Base-by-base conservation (phyloP, 2,113 vertebrate species). In the Dolichallabes microphthalmus region DNA sequence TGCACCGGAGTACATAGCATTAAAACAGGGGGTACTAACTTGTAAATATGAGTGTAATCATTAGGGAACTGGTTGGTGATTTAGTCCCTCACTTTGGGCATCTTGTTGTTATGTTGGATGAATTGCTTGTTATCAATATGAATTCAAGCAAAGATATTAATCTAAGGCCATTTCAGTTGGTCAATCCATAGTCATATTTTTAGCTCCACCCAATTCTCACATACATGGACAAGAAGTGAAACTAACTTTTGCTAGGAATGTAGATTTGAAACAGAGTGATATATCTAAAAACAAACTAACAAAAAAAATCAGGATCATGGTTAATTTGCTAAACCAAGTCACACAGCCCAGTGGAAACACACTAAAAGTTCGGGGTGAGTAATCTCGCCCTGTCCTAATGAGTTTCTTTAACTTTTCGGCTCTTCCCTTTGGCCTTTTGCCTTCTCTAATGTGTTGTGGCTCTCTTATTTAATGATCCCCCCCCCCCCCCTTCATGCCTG, bases 401-500 rank as follows among this genome's bases (percentile, higher is more conserved):
- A 0, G 50, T 91, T 92, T 93, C 92, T 94, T 93, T 94, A 91
- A 94, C 92, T 91, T 94, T 88, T 22, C 27, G 15, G 86, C 80
- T 69, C 86, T 78, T 66, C 79, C 57, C 74, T 69, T 80, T 78
- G 83, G 53, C 87, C 87, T 55, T 86, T 32, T 80, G 90, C 89
- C 92, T 90, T 93, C 87, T 88, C 90, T 95, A 95, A 96, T 95
- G 95, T 94, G 92, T 94, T 94, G 94, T 90, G 93, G 93, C 92
- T 94, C 92, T 94, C 96, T 96, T 96, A 96, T 96, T 96, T 95
- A 97, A 94, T 93, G 92, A 90, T 91, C 94, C 92, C 68, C 14
- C 13, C 15, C 90, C 92, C 91, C n/a, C n/a, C n/a, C n/a, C 93
- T 93, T 94, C 92, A 93, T 86, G 91, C 92, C 91, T 80, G 93